Base-by-base conservation (phyloP, 2,888 invertebrate genomes). In the Neoaliturus tenellus region DNA sequence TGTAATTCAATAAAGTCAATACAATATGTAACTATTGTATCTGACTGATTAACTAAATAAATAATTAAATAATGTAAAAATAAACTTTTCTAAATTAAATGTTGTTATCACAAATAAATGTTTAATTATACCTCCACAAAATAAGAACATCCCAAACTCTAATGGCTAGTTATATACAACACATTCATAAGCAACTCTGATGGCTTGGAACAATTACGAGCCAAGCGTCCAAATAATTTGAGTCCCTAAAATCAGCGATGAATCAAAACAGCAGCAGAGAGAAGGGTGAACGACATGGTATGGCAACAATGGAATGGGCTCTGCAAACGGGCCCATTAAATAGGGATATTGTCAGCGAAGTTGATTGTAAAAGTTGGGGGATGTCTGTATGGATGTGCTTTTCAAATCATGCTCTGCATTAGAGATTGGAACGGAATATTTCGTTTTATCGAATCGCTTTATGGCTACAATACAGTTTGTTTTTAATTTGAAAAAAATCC, bases 401-500 rank as follows among this genome's bases (percentile, higher is more conserved):
- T 75, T 75, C 75, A 44, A 75, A 35, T 75, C 44, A 75, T 75
- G 48, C 39, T 48, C 48, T 44, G 20, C 17, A 33, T 69, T 33
- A 33, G 69, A 14, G 62, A 69, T 69, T 73, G 41, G 23, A 73
- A 73, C 39, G 71, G 33, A 41, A 41, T 41, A 73, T 41, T 73
- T 73, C 71, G 41, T 20, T 73, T 73, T 73, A 71, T 41, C 31
- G 35, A 31, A 33, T 67, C 33, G 69, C 33, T 69, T 33, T n/a
- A n/a, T 4, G n/a, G 2, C 1, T 41, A 75, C 48, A 75, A 75
- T 73, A 17, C 71, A 69, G 71, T 39, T 71, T 75, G 75, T 75
- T 75, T 71, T 75, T 75, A 75, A 75, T 75, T 75, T 75, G 75
- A 48, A 23, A 41, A 71, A 71, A 71, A n/a, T n/a, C n/a, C 41